These are phyloP conservation scores for Tupiocoris notatus DNA, from an alignment of 2,888 invertebrate genomes.

Conservation along the genomic window DNA sequence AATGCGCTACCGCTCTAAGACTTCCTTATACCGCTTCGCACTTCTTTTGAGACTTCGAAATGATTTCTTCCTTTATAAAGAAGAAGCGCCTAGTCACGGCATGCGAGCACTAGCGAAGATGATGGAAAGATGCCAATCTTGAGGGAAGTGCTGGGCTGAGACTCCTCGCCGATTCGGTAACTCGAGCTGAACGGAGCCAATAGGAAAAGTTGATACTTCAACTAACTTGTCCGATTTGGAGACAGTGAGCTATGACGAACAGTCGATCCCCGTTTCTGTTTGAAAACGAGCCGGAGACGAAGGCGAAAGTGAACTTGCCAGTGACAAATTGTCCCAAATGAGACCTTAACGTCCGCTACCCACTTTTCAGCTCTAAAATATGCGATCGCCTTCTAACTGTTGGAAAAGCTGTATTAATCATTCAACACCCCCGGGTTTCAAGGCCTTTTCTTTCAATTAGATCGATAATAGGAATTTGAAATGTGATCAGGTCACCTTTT, in stretches of 20 bases:
- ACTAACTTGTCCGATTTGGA: not conserved
- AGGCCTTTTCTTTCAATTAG: not conserved
- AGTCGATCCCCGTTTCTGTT: not conserved
- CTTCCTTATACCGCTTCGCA: too few relatives aligned
- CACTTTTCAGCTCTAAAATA: not conserved
- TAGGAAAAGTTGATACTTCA: not conserved
- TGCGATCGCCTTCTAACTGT: not conserved
- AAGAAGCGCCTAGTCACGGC: not conserved
- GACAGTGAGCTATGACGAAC: not conserved
- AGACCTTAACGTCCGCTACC: not conserved
- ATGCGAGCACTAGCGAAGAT: not conserved
- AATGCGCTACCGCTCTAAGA: not conserved
- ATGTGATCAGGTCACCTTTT: too few relatives aligned
- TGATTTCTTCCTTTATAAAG: not conserved
- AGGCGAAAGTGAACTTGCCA: not conserved
- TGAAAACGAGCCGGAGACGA: not conserved
- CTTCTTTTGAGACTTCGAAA: not conserved
- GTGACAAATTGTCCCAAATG: not conserved
- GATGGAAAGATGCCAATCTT: not conserved
- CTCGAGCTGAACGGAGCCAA: not conserved
- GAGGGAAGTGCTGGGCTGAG: not conserved
- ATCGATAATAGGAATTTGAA: too few relatives aligned
- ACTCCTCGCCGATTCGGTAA: too few relatives aligned
- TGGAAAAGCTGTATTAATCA: not conserved
- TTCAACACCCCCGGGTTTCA: not conserved